Percentiles rank a stretch among this genome's conserved stretches.
Conservation (phyloP, 2,888 invertebrate genomes). For the Eupithecia subumbrata region DNA sequence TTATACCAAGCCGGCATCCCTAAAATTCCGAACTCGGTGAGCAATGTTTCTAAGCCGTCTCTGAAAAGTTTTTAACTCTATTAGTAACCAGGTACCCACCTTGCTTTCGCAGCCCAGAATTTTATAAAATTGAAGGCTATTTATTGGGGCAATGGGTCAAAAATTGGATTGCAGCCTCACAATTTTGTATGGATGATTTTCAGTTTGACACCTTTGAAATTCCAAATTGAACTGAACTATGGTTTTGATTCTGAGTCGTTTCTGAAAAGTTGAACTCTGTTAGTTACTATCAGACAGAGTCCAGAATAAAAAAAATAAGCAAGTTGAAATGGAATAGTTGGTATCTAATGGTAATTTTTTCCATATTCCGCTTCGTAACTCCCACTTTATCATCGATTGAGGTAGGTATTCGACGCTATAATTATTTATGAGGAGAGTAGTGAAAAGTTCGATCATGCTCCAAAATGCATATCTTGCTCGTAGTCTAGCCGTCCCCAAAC, state of each 20-base stretch:
- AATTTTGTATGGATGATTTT: constrained; percentile 9
- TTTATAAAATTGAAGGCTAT: constrained; percentile 1
- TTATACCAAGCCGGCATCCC: constrained; percentile 45
- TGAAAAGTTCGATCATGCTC: neutral
- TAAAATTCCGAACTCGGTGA: constrained; percentile 52
- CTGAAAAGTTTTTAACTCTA: constrained; percentile 42
- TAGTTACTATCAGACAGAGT: neutral
- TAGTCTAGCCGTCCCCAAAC: neutral
- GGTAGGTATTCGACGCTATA: neutral
- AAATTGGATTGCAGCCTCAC: neutral
- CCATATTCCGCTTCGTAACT: neutral
- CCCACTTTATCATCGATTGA: neutral
- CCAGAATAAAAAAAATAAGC: neutral
- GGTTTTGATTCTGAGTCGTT: neutral
- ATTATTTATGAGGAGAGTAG: neutral
- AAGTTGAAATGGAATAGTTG: neutral
- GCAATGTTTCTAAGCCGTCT: constrained; percentile 47
- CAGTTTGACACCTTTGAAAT: neutral
- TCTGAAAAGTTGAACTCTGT: constrained; percentile 5
- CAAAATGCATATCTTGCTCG: neutral
- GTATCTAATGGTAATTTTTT: neutral
- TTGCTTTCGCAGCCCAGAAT: neutral
- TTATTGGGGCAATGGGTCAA: neutral
- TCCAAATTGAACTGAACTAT: constrained; percentile 7
- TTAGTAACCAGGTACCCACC: neutral